Conservation (phyloP, 1,140 invertebrate genomes). For the Drosophila pectinifera region DNA sequence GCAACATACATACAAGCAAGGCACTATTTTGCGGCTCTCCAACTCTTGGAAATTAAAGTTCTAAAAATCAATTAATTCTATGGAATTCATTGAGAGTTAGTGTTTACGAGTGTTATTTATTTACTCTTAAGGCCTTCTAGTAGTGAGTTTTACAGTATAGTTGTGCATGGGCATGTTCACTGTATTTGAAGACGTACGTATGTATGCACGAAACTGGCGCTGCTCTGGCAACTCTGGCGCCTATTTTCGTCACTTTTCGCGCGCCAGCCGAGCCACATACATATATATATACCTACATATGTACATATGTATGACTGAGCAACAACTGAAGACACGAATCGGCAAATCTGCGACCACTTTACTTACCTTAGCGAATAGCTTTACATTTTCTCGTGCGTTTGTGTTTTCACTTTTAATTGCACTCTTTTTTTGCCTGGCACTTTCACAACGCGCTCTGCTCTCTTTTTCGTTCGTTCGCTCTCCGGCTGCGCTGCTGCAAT, state of each 20-base stretch:
- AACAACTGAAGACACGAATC: slow-evolving; percentile 15
- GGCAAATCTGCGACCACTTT: slow-evolving; percentile 1
- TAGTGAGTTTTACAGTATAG: neutral
- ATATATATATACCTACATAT: slow-evolving; percentile 14
- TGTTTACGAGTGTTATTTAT: neutral
- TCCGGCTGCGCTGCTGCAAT: slow-evolving; percentile 7
- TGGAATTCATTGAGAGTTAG: too few relatives aligned
- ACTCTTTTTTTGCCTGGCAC: slow-evolving; percentile 33
- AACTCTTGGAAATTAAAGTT: too few relatives aligned
- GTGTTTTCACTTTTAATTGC: slow-evolving; percentile 7
- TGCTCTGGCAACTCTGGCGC: slow-evolving; percentile 72
- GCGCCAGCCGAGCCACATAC: slow-evolving; percentile 60
- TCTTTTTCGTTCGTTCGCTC: neutral
- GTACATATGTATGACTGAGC: slow-evolving; percentile 25
- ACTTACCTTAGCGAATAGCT: slow-evolving; percentile 31
- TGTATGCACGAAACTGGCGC: neutral
- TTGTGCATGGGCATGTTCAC: neutral
- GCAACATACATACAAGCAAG: neutral
- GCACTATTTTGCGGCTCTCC: neutral
- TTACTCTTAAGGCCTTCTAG: neutral
- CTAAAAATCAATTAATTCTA: neutral
- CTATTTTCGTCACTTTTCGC: slow-evolving; percentile 80
- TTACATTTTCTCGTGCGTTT: slow-evolving; percentile 49
- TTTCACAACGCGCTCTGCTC: slow-evolving; percentile 34
- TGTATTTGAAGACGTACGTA: slow-evolving; percentile 4